A percentile compares a stretch with the other conserved stretches of the same genome.
Conservation (phyloP, 2,888 invertebrate species). For the Phaonia tiefii region DNA sequence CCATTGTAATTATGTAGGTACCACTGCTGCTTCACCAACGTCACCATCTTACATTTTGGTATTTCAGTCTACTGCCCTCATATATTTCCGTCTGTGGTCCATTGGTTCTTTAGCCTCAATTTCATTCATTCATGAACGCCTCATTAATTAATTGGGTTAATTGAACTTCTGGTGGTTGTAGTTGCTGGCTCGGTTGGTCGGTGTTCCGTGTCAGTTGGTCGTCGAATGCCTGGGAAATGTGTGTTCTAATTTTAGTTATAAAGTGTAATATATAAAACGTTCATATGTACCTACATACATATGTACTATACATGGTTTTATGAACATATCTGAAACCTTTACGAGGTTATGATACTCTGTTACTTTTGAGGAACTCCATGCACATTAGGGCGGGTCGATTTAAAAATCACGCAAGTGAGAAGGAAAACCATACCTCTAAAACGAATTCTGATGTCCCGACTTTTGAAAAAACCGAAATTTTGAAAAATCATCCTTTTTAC, state of each 20-base stretch:
- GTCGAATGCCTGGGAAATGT: background rate
- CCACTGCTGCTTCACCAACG: conserved; percentile 4
- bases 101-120: conserved; percentile 24
- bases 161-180: conserved; percentile 72
- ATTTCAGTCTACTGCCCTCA: too few relatives aligned
- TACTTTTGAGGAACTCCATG: background rate
- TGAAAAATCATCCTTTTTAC: too few relatives aligned
- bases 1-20: conserved; percentile 78
- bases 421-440: too few relatives aligned
- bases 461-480: too few relatives aligned
- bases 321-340: background rate
- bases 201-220: background rate
- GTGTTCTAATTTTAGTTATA: conserved; percentile 58
- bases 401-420: too few relatives aligned
- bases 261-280: conserved; percentile 30
- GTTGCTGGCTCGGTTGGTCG: conserved; percentile 33
- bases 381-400: too few relatives aligned
- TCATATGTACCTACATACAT: too few relatives aligned
- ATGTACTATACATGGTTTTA: background rate
- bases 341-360: background rate
- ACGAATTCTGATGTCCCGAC: too few relatives aligned
- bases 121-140: conserved; percentile 24
- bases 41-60: conserved; percentile 5
- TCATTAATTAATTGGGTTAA: conserved; percentile 79
- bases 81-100: background rate